Evolutionary conservation across 2,113 vertebrate species (phyloP).

Genomic region (Antidorcas marsupialis): DNA sequence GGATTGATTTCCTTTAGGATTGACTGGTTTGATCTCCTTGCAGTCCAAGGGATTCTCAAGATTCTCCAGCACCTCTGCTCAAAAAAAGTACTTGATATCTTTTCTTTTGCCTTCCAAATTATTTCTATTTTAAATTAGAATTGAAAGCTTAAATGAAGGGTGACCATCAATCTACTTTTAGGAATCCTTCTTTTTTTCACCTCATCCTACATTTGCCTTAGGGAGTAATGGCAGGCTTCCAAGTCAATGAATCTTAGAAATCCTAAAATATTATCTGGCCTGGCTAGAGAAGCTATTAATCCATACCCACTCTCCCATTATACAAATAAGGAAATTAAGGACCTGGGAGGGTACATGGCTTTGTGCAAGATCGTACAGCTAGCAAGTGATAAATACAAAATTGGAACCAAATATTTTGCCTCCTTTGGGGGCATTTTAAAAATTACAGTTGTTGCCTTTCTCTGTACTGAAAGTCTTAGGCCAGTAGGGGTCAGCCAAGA

Average conservation of each 20-base stretch:
- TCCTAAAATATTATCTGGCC: background rate
- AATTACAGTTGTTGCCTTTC: background rate
- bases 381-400: background rate
- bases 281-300: background rate
- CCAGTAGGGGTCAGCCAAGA: conserved; percentile 56
- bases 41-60: background rate
- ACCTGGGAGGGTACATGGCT: background rate
- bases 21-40: background rate
- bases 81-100: background rate
- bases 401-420: background rate
- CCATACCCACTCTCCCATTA: background rate
- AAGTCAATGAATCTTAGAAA: background rate
- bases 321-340: background rate
- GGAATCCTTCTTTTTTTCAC: background rate
- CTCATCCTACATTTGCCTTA: background rate
- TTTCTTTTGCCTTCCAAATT: background rate
- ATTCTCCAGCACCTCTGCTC: background rate
- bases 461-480: background rate
- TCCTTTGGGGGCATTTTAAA: background rate
- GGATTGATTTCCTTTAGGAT: background rate
- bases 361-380: background rate
- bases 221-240: background rate
- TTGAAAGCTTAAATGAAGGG: background rate
- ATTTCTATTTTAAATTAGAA: background rate
- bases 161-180: background rate